Percentiles rank a stretch among this genome's conserved stretches.
phyloP scores from a whole-genome alignment of 2,113 vertebrate genomes.

The Cynopterus brachyotis region DNA sequence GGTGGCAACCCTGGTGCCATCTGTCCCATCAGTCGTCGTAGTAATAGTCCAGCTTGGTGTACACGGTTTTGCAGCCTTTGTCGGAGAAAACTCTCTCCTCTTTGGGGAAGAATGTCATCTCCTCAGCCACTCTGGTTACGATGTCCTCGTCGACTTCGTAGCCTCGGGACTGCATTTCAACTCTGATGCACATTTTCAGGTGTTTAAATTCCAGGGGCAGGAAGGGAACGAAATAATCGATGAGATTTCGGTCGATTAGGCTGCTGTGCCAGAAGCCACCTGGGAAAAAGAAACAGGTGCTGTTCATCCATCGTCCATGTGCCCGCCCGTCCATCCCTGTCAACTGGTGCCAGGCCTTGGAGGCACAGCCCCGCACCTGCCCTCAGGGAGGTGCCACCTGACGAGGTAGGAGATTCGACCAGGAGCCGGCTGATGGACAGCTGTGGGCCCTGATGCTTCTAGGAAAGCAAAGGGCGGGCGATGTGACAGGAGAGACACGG shows the following conservation, averaged over 20 bases:
- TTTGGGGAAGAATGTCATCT: constrained; percentile 94
- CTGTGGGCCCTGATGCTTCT: fast-evolving
- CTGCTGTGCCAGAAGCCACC: constrained; percentile 96
- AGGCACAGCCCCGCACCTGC: background rate
- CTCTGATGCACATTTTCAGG: constrained; percentile 90
- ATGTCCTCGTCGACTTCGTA: constrained; percentile 74
- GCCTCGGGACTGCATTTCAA: constrained; percentile 85
- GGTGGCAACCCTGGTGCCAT: background rate
- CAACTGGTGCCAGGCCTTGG: fast-evolving
- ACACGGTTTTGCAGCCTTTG: constrained; percentile 96
- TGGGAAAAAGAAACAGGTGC: constrained; percentile 56
- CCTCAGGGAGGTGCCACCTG: fast-evolving
- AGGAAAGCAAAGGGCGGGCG: background rate
- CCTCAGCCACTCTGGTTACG: constrained; percentile 85
- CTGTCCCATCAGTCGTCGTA: constrained; percentile 83
- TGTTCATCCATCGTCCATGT: fast-evolving
- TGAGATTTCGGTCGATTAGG: constrained; percentile 94
- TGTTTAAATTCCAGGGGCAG: constrained; percentile 95
- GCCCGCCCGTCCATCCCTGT: fast-evolving
- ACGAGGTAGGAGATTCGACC: fast-evolving
- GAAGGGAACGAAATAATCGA: constrained; percentile 96
- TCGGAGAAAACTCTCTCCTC: constrained; percentile 91
- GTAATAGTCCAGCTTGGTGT: constrained; percentile 93
- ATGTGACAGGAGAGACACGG: fast-evolving
- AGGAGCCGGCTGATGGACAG: background rate